Percentiles rank a stretch among this genome's conserved stretches.
phyloP scores from a whole-genome alignment of 1,140 invertebrate genomes.

The Heterodera carotae region DNA sequence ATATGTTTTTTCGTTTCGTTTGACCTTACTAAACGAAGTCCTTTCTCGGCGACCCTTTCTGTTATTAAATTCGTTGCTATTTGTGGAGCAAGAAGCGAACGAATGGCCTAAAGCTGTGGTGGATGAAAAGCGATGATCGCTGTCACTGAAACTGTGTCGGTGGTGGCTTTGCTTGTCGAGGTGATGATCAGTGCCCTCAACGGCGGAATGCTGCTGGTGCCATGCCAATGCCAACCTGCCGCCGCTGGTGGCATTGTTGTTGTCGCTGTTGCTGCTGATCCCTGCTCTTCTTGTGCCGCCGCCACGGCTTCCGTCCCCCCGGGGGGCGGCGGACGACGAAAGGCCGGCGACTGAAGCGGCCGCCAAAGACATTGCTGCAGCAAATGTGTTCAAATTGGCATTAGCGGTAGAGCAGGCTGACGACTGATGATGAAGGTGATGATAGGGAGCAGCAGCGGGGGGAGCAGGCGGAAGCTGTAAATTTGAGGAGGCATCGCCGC shows the following conservation, averaged over 20 bases:
- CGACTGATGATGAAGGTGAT: not conserved
- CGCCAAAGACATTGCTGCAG: not conserved
- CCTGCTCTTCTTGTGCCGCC: not conserved
- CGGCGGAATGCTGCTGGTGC: too few relatives aligned
- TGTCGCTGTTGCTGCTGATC: too few relatives aligned
- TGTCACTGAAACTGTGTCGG: constrained; percentile 2
- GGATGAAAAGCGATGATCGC: not conserved
- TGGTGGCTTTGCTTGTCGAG: too few relatives aligned
- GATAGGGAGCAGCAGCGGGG: not conserved
- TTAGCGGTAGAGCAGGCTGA: not conserved
- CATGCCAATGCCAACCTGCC: too few relatives aligned
- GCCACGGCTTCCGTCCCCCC: not conserved
- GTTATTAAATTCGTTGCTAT: constrained; percentile 8
- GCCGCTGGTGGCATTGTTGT: too few relatives aligned
- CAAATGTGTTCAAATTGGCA: not conserved
- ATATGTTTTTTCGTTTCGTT: not conserved
- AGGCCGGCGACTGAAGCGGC: not conserved
- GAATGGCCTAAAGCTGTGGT: not conserved
- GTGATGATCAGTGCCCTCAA: too few relatives aligned
- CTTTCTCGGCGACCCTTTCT: constrained; percentile 22
- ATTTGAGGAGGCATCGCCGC: too few relatives aligned
- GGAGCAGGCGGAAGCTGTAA: too few relatives aligned
- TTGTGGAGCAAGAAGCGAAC: not conserved
- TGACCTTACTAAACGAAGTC: constrained; percentile 16
- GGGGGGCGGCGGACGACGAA: too few relatives aligned